Evolutionary conservation across 1,140 invertebrate species (phyloP).

Genomic region (Cydia fagiglandana): DNA sequence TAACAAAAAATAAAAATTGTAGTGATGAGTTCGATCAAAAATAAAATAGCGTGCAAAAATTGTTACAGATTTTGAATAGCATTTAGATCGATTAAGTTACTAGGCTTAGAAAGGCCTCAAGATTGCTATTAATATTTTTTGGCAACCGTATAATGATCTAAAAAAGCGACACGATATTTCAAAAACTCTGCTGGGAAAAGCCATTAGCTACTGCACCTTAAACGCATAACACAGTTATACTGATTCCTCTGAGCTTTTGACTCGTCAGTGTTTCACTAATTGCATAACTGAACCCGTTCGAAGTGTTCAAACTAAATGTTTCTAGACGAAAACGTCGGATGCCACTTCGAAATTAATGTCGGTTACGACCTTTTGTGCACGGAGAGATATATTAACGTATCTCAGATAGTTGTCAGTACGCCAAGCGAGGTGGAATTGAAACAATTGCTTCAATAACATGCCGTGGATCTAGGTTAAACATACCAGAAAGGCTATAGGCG

Average conservation of each 20-base stretch:
- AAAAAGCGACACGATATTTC: too few relatives aligned
- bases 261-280: background rate
- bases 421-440: conserved; percentile 15
- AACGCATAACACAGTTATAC: background rate
- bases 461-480: conserved; percentile 8
- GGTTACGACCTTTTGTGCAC: background rate
- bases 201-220: too few relatives aligned
- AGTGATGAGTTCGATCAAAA: too few relatives aligned
- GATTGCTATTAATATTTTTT: too few relatives aligned
- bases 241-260: background rate
- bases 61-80: too few relatives aligned
- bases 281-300: background rate
- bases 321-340: background rate
- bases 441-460: conserved; percentile 13
- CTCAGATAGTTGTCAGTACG: conserved; percentile 10
- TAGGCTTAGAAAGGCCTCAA: too few relatives aligned
- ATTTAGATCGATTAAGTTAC: too few relatives aligned
- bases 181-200: too few relatives aligned
- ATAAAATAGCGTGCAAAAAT: too few relatives aligned
- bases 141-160: too few relatives aligned
- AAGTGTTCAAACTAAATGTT: background rate
- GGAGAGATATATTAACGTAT: background rate
- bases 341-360: background rate
- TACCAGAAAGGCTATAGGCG: background rate
- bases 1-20: too few relatives aligned